Base-by-base conservation (phyloP, 2,888 invertebrate genomes). In the Xylocampa areola region DNA sequence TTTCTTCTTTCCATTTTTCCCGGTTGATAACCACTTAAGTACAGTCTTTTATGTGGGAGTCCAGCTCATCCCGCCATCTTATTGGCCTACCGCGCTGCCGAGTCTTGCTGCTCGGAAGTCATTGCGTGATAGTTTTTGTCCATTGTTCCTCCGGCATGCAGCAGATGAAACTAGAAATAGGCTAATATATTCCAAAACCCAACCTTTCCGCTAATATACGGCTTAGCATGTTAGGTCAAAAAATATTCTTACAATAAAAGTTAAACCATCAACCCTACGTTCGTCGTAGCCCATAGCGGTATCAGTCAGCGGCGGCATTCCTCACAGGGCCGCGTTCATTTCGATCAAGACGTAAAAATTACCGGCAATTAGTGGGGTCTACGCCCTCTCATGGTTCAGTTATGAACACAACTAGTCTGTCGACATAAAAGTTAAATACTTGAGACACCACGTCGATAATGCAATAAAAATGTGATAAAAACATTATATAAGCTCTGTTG, bases 261-360 rank as follows among this genome's bases (percentile, higher is more conserved):
- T 50, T 61, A 51, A 51, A 30, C 62, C 51, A 57, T 62, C 43
- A 51, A 41, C 17, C 44, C 52, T 40, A 40, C 13, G 36, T n/a
- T 16, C 44, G 16, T 17, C 48, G 17, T 49, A 51, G 45, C 27
- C 32, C 27, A 44, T 58, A 63, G 62, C 44, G 39, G 43, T 36
- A 51, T 44, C 49, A 57, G 48, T 55, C 50, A 58, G 48, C 27
- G 64, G 53, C 77, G 68, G 79, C 84, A 83, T 86, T 84, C 81
- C 77, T 51, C 62, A 51, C 54, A 36, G 68, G 76, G 63, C 78
- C 69, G 75, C 74, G 41, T 75, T 53, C 80, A 80, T 81, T 84
- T 83, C 80, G 79, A 87, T 85, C 82, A 82, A 86, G 82, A 85
- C 78, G 81, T 88, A 82, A 88, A 88, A 87, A 88, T 87, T 86